These are phyloP conservation scores for Proctacanthus coquilletti DNA, from an alignment of 1,140 invertebrate species.

Conservation along the genomic window DNA sequence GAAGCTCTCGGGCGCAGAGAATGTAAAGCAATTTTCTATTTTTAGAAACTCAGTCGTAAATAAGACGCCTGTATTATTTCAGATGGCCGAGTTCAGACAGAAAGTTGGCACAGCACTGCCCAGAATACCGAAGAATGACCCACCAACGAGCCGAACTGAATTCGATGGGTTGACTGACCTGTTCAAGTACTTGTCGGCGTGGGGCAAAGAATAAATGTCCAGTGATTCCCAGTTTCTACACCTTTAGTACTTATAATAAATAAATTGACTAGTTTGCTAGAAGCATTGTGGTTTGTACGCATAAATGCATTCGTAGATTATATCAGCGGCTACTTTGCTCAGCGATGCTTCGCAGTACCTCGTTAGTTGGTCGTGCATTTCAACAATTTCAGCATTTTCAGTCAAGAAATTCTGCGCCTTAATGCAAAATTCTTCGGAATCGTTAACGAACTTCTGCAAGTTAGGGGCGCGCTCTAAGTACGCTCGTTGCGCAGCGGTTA, in stretches of 20 bases:
- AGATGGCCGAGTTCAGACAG: slow-evolving; percentile 53
- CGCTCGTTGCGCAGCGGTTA: too few relatives aligned
- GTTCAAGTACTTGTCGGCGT: slow-evolving; percentile 53
- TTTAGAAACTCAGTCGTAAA: slow-evolving; percentile 1
- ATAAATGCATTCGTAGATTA: slow-evolving; percentile 2
- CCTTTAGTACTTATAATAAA: neutral
- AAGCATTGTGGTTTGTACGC: neutral
- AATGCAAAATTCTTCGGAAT: slow-evolving; percentile 11
- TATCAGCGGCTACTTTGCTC: neutral
- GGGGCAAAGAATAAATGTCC: slow-evolving; percentile 26
- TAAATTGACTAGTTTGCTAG: neutral
- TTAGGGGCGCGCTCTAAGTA: slow-evolving; percentile 14
- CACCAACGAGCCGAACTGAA: slow-evolving; percentile 68
- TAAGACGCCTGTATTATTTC: slow-evolving; percentile 14
- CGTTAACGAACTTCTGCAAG: slow-evolving; percentile 12
- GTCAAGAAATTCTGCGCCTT: slow-evolving; percentile 8
- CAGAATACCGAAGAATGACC: slow-evolving; percentile 60
- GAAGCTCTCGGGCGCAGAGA: slow-evolving; percentile 73
- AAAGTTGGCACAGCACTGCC: slow-evolving; percentile 59
- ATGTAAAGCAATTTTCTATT: slow-evolving; percentile 40
- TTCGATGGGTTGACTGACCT: slow-evolving; percentile 70
- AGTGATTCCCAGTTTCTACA: slow-evolving; percentile 4
- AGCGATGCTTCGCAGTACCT: slow-evolving; percentile 5
- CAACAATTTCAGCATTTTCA: slow-evolving; percentile 8
- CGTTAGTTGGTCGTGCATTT: slow-evolving; percentile 6